phyloP scores from a whole-genome alignment of 2,113 vertebrate species.

The Hippocampus guttulatus region DNA sequence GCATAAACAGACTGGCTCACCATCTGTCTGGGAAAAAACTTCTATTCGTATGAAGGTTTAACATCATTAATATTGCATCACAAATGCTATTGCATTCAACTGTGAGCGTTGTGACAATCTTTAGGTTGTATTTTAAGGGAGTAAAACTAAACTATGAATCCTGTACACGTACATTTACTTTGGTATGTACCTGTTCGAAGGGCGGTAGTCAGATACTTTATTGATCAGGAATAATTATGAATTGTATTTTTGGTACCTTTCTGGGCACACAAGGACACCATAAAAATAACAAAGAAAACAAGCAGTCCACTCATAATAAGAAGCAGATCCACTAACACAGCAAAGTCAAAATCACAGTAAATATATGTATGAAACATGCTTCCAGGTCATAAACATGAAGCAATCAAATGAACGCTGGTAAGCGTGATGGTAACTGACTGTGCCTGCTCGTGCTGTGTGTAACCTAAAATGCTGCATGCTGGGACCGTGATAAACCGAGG shows the following conservation, averaged over 20 bases:
- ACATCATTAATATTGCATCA: background rate
- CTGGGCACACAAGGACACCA: too few relatives aligned
- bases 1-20: slow-evolving; percentile 1
- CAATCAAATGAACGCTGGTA: too few relatives aligned
- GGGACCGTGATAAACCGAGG: background rate
- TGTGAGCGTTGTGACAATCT: background rate
- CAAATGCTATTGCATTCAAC: background rate
- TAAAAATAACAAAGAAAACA: too few relatives aligned
- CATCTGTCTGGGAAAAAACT: slow-evolving; percentile 1
- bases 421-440: too few relatives aligned
- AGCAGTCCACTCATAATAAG: too few relatives aligned
- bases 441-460: too few relatives aligned
- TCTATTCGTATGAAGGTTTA: background rate
- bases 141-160: background rate
- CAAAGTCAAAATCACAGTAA: too few relatives aligned
- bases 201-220: background rate
- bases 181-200: background rate
- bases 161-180: background rate
- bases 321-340: too few relatives aligned
- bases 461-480: too few relatives aligned
- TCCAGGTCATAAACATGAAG: too few relatives aligned
- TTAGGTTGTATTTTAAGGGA: background rate
- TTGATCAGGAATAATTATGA: background rate
- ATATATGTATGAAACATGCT: too few relatives aligned
- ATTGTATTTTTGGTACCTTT: too few relatives aligned